Evolutionary conservation across 1,140 invertebrate genomes (phyloP), one percentile per base, ranked within the genome.

Genomic region (Bombus fervidus): DNA sequence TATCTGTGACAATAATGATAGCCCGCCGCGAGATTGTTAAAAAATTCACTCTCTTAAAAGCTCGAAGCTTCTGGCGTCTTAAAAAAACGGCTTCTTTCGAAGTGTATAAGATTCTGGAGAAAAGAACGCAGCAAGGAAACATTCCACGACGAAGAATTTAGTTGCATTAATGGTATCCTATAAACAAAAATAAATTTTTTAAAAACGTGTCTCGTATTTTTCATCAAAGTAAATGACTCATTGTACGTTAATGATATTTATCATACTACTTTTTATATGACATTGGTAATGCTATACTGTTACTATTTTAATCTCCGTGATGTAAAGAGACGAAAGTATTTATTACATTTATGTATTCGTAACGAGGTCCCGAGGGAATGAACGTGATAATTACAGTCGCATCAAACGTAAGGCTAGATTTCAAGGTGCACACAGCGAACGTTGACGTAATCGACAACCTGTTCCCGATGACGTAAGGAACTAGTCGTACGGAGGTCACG

Each of bases 381-480:
- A 41, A 22, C 31, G 28, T 41, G 41, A 53, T 59, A 80, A 85
- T 85, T 47, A 59, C 10, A 25, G 39, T 72, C 28, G 31, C 57
- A 64, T 64, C 83, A 80, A 62, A 80, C n/a, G 68, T 68, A 22
- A 66, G 73, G 62, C 25, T 85, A 72, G 77, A 80, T 85, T 80
- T 85, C 83, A 80, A 85, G 83, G 77, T 85, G 18, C 28, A n/a
- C 68, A 28, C 22, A 13, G 39, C 53, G 68, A 62, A 79, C 39
- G 85, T 89, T 89, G 88, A 89, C 77, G 88, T 89, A 90, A 90
- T 74, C 85, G 39, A 28, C 79, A 77, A 89, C 85, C 81, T 87
- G 89, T 89, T 89, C 81, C 41, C 85, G 62, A 47, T 90, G 89
- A 90, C 39, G 89, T 62, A 90, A 90, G 62, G 13, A 81, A 74